Percentiles rank a stretch among this genome's conserved stretches.
Evolutionary conservation across 2,888 invertebrate genomes (phyloP).

Genomic region (Caenorhabditis becei): DNA sequence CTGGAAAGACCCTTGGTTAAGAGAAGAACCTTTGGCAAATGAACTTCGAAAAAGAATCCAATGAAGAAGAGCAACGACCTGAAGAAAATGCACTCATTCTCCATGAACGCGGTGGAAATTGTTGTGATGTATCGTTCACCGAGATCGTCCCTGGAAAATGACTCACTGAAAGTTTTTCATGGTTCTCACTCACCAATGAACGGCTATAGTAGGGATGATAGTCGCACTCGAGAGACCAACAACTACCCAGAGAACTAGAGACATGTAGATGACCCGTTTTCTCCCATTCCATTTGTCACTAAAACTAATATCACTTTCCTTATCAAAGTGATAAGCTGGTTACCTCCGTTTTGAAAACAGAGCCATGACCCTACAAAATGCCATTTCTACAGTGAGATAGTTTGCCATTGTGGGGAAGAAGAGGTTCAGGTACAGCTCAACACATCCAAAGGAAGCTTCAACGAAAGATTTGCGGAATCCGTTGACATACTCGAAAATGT

Average conservation of each 20-base stretch:
- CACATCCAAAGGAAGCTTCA: not conserved
- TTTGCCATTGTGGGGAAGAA: constrained; percentile 4
- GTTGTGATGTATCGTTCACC: not conserved
- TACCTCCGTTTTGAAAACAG: not conserved
- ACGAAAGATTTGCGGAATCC: not conserved
- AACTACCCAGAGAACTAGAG: not conserved
- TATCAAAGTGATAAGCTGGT: too few species aligned
- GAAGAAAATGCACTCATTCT: constrained; percentile 23
- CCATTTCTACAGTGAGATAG: constrained; percentile 14
- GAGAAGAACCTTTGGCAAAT: not conserved
- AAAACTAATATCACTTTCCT: not conserved
- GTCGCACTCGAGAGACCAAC: not conserved
- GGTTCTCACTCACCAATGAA: not conserved
- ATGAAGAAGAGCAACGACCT: not conserved
- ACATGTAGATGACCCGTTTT: not conserved
- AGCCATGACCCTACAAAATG: constrained; percentile 32
- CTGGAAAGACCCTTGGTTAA: not conserved
- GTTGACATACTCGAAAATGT: not conserved
- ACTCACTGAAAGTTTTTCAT: not conserved
- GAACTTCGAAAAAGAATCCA: constrained; percentile 10
- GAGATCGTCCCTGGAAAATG: not conserved
- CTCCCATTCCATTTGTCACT: constrained; percentile 20
- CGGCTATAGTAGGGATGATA: constrained; percentile 15
- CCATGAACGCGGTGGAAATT: constrained; percentile 1
- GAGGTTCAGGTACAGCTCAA: not conserved